A percentile compares a stretch with the other conserved stretches of the same genome.
phyloP scores from a whole-genome alignment of 2,113 vertebrate species.

The Glaucidium brasilianum region DNA sequence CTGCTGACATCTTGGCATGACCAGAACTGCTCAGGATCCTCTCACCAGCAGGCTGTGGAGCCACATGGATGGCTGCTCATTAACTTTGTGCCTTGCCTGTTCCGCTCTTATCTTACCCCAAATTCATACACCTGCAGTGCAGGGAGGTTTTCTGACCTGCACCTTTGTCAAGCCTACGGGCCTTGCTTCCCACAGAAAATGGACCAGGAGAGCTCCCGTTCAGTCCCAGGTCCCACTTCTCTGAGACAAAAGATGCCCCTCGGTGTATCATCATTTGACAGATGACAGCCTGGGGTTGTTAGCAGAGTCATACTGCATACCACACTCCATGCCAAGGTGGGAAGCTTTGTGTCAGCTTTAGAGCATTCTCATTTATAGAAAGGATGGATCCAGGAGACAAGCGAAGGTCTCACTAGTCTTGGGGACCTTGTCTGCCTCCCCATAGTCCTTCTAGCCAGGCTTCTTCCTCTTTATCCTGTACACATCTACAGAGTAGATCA shows the following conservation, averaged over 20 bases:
- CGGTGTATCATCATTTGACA: background rate
- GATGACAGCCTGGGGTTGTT: background rate
- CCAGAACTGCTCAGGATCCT: background rate
- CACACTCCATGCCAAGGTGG: fast-evolving
- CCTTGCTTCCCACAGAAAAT: background rate
- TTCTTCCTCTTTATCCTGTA: background rate
- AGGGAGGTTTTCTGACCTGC: background rate
- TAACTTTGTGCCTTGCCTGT: background rate
- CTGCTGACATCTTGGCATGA: background rate
- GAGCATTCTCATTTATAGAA: background rate
- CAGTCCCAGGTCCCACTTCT: background rate
- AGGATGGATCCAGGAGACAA: background rate
- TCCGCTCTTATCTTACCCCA: background rate
- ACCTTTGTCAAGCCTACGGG: background rate
- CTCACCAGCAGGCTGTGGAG: background rate
- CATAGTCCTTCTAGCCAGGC: background rate
- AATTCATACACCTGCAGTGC: background rate
- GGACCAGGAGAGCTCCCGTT: background rate
- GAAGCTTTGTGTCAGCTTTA: background rate
- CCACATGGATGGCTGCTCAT: background rate
- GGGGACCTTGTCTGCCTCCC: background rate
- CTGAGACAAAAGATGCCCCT: background rate
- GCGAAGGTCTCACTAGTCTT: background rate
- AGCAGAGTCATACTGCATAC: background rate
- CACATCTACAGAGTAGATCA: background rate